Evolutionary conservation across 1,140 invertebrate species (phyloP), one percentile per base, ranked within the genome.

Genomic region (Drosophila repletoides): DNA sequence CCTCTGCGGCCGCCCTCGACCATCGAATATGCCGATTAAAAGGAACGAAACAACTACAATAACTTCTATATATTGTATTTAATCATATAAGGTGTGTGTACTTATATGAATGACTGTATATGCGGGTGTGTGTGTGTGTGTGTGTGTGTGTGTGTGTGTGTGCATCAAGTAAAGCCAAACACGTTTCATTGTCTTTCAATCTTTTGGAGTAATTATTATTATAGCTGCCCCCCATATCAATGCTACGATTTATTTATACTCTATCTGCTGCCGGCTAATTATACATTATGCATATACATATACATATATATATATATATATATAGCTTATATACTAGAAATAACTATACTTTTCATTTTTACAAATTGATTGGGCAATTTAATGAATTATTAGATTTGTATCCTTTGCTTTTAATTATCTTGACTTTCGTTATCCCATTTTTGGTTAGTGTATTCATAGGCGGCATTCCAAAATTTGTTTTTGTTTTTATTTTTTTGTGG

Each of bases 101-200:
- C 51, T 60, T 61, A 67, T 71, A 67, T 52, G 48, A 51, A 43
- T 45, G 38, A 15, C 14, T 40, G 19, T 52, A 38, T 45, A 29
- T 56, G 41, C 40, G 22, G 24, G 7, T 21, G 17, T 56, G 14
- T 69, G 51, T 28, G 22, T 49, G 46, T 28, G 53, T 43, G 38
- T 56, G 52, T 41, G 14, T 29, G 15, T 29, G 19, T 33, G 24
- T 55, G 38, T 17, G 29, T 45, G 33, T 59, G 72, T 61, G 55
- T 55, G 52, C 61, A 56, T 81, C 77, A 68, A 63, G 40, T 33
- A 83, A 65, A 72, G 41, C 34, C 69, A 81, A 81, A 84, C 77
- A 77, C 77, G 77, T 83, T 81, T 77, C 73, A 84, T 77, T 77
- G 77, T 73, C 77, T 83, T 80, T 61, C 55, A 69, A 83, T 76